phyloP scores from a whole-genome alignment of 64 coral and sea anemone species.

The Anthopleura sola region DNA sequence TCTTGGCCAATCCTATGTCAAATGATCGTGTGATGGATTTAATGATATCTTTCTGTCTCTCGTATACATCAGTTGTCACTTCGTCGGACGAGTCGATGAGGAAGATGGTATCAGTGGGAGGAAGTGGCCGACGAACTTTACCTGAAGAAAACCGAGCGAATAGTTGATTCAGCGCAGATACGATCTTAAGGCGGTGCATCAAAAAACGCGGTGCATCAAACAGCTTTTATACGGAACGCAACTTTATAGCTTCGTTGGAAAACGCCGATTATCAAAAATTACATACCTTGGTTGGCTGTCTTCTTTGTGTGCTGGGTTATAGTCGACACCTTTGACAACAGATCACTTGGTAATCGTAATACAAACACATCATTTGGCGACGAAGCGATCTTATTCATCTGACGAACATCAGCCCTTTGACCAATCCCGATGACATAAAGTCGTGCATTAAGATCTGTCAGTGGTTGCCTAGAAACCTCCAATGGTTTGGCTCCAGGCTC shows the following conservation, averaged over 20 bases:
- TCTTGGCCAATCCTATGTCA: conserved; percentile 35
- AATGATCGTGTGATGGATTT: conserved; percentile 56
- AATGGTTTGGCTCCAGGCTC: conserved; percentile 52
- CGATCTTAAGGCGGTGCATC: no score
- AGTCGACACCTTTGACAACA: conserved; percentile 18
- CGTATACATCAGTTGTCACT: conserved; percentile 31
- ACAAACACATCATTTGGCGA: conserved; percentile 1
- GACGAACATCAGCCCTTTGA: background rate
- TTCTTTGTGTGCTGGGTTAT: conserved; percentile 20
- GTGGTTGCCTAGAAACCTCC: conserved; percentile 15
- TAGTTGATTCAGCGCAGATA: no score
- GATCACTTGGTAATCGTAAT: background rate
- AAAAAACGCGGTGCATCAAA: no score
- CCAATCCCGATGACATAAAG: conserved; percentile 39
- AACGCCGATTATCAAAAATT: no score
- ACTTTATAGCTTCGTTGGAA: no score
- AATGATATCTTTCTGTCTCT: conserved; percentile 67
- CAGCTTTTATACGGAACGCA: no score
- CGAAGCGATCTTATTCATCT: conserved; percentile 1
- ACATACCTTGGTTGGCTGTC: conserved; percentile 13
- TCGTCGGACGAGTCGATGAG: conserved; percentile 67
- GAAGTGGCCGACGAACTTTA: conserved; percentile 21
- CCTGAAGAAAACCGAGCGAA: background rate
- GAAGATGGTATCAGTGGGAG: conserved; percentile 60
- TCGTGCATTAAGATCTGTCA: conserved; percentile 30